Conservation (phyloP, 1,140 invertebrate species). For the Pseudomyrmex gracilis region DNA sequence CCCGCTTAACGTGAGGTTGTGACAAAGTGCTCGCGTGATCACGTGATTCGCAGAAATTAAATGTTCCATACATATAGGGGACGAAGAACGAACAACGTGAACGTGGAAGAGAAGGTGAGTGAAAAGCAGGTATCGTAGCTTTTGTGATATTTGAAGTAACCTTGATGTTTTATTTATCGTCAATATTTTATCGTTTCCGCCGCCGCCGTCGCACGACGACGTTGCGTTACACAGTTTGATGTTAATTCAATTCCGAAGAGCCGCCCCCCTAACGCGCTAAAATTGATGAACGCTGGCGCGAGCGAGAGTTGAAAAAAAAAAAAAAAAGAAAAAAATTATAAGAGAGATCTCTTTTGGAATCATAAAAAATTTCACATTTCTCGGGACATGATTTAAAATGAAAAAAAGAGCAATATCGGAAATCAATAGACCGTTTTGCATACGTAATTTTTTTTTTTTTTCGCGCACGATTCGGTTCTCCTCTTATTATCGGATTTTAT, state of each 20-base stretch:
- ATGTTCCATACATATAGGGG: background rate
- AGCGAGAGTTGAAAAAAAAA: background rate
- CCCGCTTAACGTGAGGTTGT: conserved; percentile 25
- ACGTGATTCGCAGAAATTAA: conserved; percentile 53
- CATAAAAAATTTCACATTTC: background rate
- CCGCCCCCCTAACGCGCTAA: background rate
- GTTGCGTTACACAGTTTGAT: background rate
- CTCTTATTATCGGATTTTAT: too few species aligned
- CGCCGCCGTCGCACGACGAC: background rate
- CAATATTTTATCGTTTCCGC: conserved; percentile 7
- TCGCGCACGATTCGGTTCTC: too few species aligned
- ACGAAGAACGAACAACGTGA: background rate
- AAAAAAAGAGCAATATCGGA: too few species aligned
- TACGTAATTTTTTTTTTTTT: too few species aligned
- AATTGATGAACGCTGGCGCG: background rate
- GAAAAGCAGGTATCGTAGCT: background rate
- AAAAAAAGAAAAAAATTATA: background rate
- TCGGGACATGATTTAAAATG: too few species aligned
- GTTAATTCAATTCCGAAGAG: background rate
- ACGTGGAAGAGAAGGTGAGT: too few species aligned
- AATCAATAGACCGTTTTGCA: too few species aligned
- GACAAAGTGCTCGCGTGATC: conserved; percentile 50
- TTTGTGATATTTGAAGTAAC: conserved; percentile 33
- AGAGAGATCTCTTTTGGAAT: background rate
- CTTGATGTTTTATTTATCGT: conserved; percentile 51